phyloP scores from a whole-genome alignment of 2,797 vertebrate genomes.

The Gastrophryne carolinensis region DNA sequence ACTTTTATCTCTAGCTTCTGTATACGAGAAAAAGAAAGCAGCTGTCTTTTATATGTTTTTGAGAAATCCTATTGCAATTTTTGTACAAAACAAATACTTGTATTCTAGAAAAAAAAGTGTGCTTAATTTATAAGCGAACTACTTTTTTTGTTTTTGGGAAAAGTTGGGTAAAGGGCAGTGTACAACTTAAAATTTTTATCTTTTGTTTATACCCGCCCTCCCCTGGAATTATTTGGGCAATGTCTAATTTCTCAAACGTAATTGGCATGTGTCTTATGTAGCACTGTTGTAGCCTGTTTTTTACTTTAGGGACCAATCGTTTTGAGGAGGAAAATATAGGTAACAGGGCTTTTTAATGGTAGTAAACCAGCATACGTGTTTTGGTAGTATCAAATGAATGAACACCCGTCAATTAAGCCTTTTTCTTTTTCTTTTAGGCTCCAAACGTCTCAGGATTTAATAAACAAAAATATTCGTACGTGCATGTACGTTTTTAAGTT shows the following conservation, averaged over 20 bases:
- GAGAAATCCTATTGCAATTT: constrained; percentile 85
- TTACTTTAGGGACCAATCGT: constrained; percentile 79
- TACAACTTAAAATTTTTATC: not conserved
- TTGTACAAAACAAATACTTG: constrained; percentile 81
- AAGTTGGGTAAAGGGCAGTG: not conserved
- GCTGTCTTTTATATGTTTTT: constrained; percentile 85
- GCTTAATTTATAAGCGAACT: constrained; percentile 83
- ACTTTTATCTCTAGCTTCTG: constrained; percentile 79
- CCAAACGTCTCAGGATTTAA: constrained; percentile 60
- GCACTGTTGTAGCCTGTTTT: no score
- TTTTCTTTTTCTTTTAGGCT: no score
- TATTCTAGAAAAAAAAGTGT: constrained; percentile 89
- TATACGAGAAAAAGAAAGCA: constrained; percentile 73
- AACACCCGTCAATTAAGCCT: no score
- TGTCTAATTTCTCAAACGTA: no score
- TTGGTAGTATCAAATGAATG: no score
- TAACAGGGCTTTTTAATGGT: constrained; percentile 70
- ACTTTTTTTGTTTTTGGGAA: constrained; percentile 67
- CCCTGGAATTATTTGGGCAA: not conserved
- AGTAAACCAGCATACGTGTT: constrained; percentile 73
- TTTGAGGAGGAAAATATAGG: constrained; percentile 65
- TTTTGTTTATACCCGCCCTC: not conserved
- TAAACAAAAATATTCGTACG: constrained; percentile 44
- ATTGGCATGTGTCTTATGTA: no score
- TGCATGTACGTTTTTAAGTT: constrained; percentile 23